These are phyloP conservation scores for Dryas iulia DNA, from an alignment of 1,140 invertebrate genomes.

Conservation along the genomic window DNA sequence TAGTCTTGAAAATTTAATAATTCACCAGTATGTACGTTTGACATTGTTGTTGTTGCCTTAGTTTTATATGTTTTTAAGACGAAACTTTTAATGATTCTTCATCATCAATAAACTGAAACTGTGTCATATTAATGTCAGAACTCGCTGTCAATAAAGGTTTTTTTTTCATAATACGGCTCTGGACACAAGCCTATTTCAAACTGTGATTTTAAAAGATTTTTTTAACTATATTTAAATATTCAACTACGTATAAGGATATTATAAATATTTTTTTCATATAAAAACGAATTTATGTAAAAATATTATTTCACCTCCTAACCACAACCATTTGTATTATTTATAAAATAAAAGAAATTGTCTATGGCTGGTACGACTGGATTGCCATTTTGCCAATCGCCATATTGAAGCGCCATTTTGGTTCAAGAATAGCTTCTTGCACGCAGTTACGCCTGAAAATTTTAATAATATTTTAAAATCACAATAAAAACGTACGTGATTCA, in stretches of 20 bases:
- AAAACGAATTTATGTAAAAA: no score
- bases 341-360: background rate
- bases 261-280: background rate
- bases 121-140: constrained; percentile 7
- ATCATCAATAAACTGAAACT: constrained; percentile 6
- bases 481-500: constrained; percentile 34
- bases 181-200: background rate
- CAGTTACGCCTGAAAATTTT: constrained; percentile 21
- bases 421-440: constrained; percentile 22
- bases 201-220: background rate
- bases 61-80: background rate
- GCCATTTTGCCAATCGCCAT: background rate
- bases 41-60: constrained; percentile 39
- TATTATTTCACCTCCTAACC: no score
- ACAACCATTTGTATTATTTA: background rate
- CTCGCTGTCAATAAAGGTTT: background rate
- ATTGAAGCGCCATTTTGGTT: constrained; percentile 44
- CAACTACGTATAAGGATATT: no score
- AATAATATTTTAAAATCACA: constrained; percentile 1
- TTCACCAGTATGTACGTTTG: constrained; percentile 81
- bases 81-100: background rate
- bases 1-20: constrained; percentile 84
- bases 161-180: background rate
- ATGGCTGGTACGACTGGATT: background rate
- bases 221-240: no score